phyloP scores from a whole-genome alignment of 2,888 invertebrate genomes.

The Branchipolynoe longqiensis region DNA sequence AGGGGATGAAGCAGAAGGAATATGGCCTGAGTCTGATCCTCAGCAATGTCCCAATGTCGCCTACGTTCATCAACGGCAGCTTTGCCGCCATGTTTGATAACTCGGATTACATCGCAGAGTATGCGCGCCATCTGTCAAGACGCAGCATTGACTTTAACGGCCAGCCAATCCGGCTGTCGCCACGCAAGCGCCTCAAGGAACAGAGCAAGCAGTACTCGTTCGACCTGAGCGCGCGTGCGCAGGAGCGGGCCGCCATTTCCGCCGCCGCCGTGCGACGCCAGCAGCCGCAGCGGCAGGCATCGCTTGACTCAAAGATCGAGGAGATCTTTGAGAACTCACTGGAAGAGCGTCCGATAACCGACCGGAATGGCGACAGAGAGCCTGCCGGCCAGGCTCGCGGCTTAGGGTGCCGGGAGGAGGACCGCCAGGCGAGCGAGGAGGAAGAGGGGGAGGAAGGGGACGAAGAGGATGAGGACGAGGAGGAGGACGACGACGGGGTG shows the following conservation, averaged over 20 bases:
- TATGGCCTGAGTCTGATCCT: conserved; percentile 96
- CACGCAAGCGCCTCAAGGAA: conserved; percentile 76
- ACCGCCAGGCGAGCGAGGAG: neutral
- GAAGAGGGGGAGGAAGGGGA: neutral
- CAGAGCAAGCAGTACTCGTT: conserved; percentile 78
- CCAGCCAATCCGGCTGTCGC: conserved; percentile 77
- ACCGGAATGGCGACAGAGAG: neutral
- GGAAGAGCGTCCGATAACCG: conserved; percentile 8
- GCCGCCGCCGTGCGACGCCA: neutral
- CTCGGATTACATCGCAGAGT: conserved; percentile 73
- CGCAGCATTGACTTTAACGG: conserved; percentile 72
- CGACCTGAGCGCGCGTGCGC: conserved; percentile 70
- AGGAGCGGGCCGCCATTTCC: neutral
- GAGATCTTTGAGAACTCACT: conserved; percentile 76
- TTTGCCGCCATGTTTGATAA: conserved; percentile 81
- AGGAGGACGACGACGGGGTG: neutral
- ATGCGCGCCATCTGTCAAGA: conserved; percentile 73
- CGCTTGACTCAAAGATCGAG: conserved; percentile 80
- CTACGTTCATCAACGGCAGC: conserved; percentile 88
- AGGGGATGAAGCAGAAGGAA: conserved; percentile 80
- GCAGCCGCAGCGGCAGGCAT: conserved; percentile 73
- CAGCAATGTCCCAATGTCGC: conserved; percentile 97
- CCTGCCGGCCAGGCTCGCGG: neutral
- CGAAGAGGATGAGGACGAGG: neutral
- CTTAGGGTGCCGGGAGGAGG: neutral